A percentile compares a stretch with the other conserved stretches of the same genome.
phyloP scores from a whole-genome alignment of 2,797 vertebrate genomes.

The Corythornis leucogaster region DNA sequence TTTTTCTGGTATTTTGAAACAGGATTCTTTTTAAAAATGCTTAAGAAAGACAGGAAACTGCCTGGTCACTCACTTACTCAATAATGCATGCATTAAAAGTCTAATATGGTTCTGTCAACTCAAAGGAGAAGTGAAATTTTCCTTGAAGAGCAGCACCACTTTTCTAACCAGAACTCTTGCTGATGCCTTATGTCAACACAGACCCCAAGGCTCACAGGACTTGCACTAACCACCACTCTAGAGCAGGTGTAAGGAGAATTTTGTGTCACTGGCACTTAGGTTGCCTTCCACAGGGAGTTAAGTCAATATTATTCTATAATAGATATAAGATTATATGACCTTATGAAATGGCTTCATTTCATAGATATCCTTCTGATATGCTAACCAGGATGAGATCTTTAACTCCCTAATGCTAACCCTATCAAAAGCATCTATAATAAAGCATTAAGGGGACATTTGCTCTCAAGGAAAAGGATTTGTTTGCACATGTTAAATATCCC shows the following conservation, averaged over 20 bases:
- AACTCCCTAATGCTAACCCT: neutral
- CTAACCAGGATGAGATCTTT: neutral
- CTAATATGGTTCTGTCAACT: neutral
- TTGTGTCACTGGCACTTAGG: neutral
- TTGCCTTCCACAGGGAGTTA: neutral
- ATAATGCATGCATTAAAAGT: neutral
- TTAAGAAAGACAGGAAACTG: neutral
- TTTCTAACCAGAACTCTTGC: neutral
- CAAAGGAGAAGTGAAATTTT: neutral
- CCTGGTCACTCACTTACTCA: neutral
- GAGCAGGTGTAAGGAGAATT: neutral
- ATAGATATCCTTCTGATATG: neutral
- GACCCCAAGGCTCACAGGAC: neutral
- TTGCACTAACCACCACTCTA: neutral
- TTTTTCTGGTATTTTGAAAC: neutral
- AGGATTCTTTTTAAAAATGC: neutral
- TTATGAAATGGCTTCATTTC: neutral
- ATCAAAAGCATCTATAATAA: neutral
- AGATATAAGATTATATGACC: neutral
- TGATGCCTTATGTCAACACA: neutral
- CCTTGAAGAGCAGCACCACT: accelerated
- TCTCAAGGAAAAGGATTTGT: neutral
- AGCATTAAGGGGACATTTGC: neutral
- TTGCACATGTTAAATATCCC: neutral
- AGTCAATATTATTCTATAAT: too few species aligned